Evolutionary conservation across 2,113 vertebrate species (phyloP).

Genomic region (Daboia siamensis): DNA sequence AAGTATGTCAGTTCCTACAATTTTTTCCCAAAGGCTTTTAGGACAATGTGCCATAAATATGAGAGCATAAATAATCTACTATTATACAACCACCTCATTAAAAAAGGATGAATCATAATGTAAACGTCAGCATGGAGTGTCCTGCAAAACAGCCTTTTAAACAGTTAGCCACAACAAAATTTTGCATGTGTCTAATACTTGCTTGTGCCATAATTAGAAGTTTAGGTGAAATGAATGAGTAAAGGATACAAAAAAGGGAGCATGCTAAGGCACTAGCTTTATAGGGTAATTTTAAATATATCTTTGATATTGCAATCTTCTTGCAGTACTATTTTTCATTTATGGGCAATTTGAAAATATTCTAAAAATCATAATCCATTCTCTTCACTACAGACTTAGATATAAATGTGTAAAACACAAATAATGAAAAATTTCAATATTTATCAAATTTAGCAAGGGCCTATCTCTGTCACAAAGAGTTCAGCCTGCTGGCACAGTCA

Average conservation of each 20-base stretch:
- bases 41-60: slow-evolving; percentile 52
- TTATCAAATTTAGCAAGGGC: background rate
- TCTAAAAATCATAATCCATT: background rate
- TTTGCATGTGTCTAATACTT: slow-evolving; percentile 34
- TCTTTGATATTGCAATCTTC: background rate
- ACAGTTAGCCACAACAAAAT: slow-evolving; percentile 27
- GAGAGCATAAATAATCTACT: slow-evolving; percentile 55
- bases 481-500: background rate
- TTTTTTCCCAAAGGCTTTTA: slow-evolving; percentile 47
- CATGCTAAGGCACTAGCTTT: background rate
- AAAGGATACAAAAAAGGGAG: background rate
- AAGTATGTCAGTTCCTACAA: slow-evolving; percentile 19
- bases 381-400: background rate
- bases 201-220: slow-evolving; percentile 20
- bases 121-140: slow-evolving; percentile 29
- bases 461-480: background rate
- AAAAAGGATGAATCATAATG: slow-evolving; percentile 44
- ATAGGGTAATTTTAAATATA: background rate
- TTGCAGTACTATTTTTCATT: background rate
- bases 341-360: background rate
- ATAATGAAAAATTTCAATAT: background rate
- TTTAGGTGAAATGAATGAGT: slow-evolving; percentile 3
- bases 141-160: slow-evolving; percentile 41
- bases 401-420: background rate
- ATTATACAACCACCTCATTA: slow-evolving; percentile 50